These are phyloP conservation scores for Tenrec ecaudatus DNA, from an alignment of 2,113 vertebrate species.

Conservation along the genomic window DNA sequence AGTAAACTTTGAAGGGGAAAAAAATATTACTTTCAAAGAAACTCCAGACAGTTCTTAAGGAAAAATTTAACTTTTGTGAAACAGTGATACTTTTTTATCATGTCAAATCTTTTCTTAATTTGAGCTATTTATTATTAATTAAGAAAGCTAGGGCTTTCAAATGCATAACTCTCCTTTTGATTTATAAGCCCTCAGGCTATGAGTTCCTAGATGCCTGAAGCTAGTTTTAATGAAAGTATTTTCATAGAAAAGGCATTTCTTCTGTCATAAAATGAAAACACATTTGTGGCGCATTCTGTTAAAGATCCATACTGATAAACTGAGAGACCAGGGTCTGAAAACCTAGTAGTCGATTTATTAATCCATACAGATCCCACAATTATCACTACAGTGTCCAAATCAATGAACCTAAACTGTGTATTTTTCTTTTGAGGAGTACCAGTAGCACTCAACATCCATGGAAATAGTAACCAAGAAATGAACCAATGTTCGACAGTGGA, in stretches of 20 bases:
- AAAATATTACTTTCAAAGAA: slow-evolving; percentile 45
- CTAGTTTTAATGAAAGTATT: slow-evolving; percentile 65
- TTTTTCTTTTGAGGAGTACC: background rate
- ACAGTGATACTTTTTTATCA: slow-evolving; percentile 41
- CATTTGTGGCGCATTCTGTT: slow-evolving; percentile 42
- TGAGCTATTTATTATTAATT: slow-evolving; percentile 66
- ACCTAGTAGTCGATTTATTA: slow-evolving; percentile 50
- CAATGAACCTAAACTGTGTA: background rate
- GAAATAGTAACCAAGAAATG: background rate
- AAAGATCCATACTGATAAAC: slow-evolving; percentile 66
- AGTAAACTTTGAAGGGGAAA: background rate
- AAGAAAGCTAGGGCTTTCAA: slow-evolving; percentile 53
- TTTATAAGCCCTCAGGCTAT: slow-evolving; percentile 13
- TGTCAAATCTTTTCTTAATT: slow-evolving; percentile 67
- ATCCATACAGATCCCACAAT: slow-evolving; percentile 19
- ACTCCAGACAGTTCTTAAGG: background rate
- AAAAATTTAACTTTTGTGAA: slow-evolving; percentile 45
- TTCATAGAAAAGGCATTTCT: slow-evolving; percentile 65
- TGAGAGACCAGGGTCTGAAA: slow-evolving; percentile 58
- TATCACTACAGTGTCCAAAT: background rate
- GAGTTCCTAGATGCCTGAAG: slow-evolving; percentile 56
- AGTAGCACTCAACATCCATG: background rate
- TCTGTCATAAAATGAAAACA: slow-evolving; percentile 64
- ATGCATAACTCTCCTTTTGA: background rate
- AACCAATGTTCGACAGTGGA: background rate